Evolutionary conservation across 1,140 invertebrate genomes (phyloP), one percentile per base, ranked within the genome.

Genomic region (Caenorhabditis tropicalis): DNA sequence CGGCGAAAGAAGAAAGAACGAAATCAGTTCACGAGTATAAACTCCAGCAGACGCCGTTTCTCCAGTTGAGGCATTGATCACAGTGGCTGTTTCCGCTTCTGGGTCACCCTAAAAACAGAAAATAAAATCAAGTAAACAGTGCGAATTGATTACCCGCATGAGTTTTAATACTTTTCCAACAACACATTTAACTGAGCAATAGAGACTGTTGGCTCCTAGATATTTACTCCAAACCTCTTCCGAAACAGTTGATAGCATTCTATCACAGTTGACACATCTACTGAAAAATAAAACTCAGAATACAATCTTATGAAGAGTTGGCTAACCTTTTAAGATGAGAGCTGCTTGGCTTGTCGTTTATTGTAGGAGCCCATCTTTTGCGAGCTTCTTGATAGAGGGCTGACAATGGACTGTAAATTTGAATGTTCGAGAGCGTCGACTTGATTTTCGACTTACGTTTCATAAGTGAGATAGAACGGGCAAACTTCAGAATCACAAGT

Each of bases 381-480:
- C 65, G 65, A 43, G 65, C 36, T 74, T 74, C 65, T 31, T 74
- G 65, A 74, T 74, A 74, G 24, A 74, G 65, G 10, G 65, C 65
- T 10, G 65, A 74, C 19, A 74, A 36, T 24, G 65, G 65, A 4
- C 65, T 74, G 65, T 4, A 74, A 74, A 74, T 24, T 21, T 39
- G 2, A 16, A 10, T 24, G 10, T 27, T 12, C 10, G 27, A 1
- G 29, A 27, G 19, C 10, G 12, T 24, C 53, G 19, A 56, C n/a
- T n/a, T n/a, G n/a, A 21, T 0, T 12, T 24, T 21, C 5, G 43
- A 74, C 65, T 36, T 21, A 43, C 65, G 36, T 74, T 74, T 74
- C 36, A 74, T 74, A 74, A 9, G 36, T 43, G 1, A 74, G 36
- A 3, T 43, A 15, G 15, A 74, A 74, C 1, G 65, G 65, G 36